A percentile compares a stretch with the other conserved stretches of the same genome.
These are phyloP conservation scores for Typhlichthys subterraneus DNA, from an alignment of 2,797 vertebrate species.

Conservation along the genomic window DNA sequence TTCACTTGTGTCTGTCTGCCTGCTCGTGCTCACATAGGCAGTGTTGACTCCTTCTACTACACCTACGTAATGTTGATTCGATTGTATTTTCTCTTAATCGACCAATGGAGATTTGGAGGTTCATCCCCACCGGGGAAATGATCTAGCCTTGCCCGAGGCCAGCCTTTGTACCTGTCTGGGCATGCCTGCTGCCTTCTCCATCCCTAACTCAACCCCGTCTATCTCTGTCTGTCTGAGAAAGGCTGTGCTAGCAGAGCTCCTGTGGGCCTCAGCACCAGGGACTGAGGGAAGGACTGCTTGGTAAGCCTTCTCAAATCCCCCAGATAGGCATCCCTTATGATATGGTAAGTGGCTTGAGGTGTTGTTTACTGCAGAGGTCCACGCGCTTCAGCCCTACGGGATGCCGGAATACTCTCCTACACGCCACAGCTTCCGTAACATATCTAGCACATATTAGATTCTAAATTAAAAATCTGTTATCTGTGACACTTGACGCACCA, in stretches of 20 bases:
- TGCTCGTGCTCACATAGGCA: conserved; percentile 24
- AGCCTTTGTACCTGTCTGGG: conserved; percentile 77
- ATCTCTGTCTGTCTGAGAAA: conserved; percentile 41
- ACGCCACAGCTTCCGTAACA: conserved; percentile 66
- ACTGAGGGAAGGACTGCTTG: conserved; percentile 63
- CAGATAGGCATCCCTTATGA: conserved; percentile 72
- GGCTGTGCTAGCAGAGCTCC: conserved; percentile 61
- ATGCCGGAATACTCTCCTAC: conserved; percentile 51
- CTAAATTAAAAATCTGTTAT: conserved; percentile 77
- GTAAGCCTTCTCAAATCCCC: conserved; percentile 72
- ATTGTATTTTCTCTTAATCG: conserved; percentile 58
- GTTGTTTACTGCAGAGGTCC: conserved; percentile 76
- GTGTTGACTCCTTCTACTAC: conserved; percentile 41
- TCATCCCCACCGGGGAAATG: conserved; percentile 56
- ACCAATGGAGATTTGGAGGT: conserved; percentile 59
- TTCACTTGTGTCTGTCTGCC: conserved; percentile 33
- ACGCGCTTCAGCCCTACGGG: conserved; percentile 53
- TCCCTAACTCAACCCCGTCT: conserved; percentile 30
- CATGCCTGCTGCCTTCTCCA: conserved; percentile 67
- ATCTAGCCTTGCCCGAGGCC: conserved; percentile 73
- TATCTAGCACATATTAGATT: conserved; percentile 75
- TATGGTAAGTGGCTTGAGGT: conserved; percentile 74
- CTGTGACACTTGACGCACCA: conserved; percentile 67
- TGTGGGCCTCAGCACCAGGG: conserved; percentile 58
- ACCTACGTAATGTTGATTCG: conserved; percentile 31